phyloP scores from a whole-genome alignment of 1,140 invertebrate genomes.

The Druon quercuslanigerum region DNA sequence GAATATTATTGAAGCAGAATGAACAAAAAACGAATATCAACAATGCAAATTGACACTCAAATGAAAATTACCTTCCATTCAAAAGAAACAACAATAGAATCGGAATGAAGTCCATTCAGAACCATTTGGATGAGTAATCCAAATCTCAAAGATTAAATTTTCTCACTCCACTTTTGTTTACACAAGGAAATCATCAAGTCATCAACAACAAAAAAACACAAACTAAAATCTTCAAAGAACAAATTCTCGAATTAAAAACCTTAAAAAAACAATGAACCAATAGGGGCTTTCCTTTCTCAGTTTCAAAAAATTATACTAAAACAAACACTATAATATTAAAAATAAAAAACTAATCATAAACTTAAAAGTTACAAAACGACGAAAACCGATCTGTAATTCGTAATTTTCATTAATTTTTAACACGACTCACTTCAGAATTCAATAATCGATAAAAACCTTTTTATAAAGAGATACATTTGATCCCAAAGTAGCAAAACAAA shows the following conservation, averaged over 20 bases:
- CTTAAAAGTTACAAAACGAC: too few species aligned
- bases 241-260: too few species aligned
- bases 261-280: too few species aligned
- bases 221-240: background rate
- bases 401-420: too few species aligned
- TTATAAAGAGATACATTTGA: background rate
- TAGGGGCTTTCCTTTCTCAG: too few species aligned
- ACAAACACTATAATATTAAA: too few species aligned
- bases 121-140: slow-evolving; percentile 7
- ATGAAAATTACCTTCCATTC: slow-evolving; percentile 15
- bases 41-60: background rate
- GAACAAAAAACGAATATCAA: background rate
- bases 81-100: slow-evolving; percentile 3
- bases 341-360: too few species aligned
- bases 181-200: slow-evolving; percentile 5
- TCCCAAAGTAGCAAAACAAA: background rate
- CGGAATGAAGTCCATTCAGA: slow-evolving; percentile 12
- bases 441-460: background rate
- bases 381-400: too few species aligned
- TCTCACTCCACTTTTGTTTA: slow-evolving; percentile 22
- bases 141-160: slow-evolving; percentile 19
- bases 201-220: background rate
- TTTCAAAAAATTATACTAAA: too few species aligned
- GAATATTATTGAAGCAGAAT: background rate
- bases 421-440: too few species aligned